A percentile compares a stretch with the other conserved stretches of the same genome.
These are phyloP conservation scores for Serilophus lunatus DNA, from an alignment of 2,113 vertebrate genomes.

Conservation along the genomic window DNA sequence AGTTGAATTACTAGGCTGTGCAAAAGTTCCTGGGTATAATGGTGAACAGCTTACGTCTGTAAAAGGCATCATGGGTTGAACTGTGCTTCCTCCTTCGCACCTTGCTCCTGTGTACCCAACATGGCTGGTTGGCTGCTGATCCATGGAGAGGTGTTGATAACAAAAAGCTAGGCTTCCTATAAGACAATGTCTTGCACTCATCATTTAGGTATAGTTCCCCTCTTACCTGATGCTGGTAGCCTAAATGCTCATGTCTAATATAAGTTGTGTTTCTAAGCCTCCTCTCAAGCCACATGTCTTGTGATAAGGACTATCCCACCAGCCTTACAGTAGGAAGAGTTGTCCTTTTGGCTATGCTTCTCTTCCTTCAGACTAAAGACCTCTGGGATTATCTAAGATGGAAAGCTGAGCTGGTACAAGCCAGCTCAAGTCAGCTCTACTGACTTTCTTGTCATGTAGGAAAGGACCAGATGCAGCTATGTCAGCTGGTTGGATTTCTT, in stretches of 20 bases:
- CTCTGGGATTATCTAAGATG: not conserved
- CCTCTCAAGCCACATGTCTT: not conserved
- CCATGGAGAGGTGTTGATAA: not conserved
- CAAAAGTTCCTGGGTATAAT: not conserved
- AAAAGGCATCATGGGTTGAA: not conserved
- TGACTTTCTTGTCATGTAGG: not conserved
- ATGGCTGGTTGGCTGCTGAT: not conserved
- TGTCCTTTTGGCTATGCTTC: not conserved
- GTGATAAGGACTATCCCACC: rapidly evolving
- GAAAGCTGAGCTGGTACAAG: not conserved
- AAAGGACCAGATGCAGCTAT: not conserved
- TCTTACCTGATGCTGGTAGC: not conserved
- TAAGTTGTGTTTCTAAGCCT: not conserved
- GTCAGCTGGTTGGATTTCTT: not conserved
- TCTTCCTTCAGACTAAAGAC: not conserved
- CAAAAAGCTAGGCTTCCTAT: not conserved
- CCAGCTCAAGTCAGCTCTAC: not conserved
- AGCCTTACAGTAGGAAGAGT: not conserved
- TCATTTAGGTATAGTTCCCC: rapidly evolving
- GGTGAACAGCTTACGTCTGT: rapidly evolving
- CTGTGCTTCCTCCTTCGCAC: not conserved
- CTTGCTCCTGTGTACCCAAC: not conserved
- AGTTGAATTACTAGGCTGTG: not conserved
- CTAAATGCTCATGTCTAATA: not conserved
- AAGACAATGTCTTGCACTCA: not conserved